A percentile compares a stretch with the other conserved stretches of the same genome.
Conservation (phyloP, 2,888 invertebrate species). For the Lacanobia oleracea region DNA sequence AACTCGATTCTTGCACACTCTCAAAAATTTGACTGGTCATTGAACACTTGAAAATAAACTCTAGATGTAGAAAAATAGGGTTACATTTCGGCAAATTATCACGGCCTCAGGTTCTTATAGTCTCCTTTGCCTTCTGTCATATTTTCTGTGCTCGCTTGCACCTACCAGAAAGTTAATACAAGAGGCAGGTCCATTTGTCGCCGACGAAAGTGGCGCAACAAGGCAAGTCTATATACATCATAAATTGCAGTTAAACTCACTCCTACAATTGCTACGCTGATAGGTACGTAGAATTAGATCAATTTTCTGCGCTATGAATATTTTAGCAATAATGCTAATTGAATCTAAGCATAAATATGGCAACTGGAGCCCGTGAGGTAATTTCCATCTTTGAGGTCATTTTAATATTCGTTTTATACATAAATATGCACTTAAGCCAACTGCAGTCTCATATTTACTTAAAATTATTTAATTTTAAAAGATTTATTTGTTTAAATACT, state of each 20-base stretch:
- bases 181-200: constrained; percentile 40
- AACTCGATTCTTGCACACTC: no score
- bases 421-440: no score
- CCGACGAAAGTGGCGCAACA: constrained; percentile 64
- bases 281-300: constrained; percentile 18
- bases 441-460: no score
- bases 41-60: no score
- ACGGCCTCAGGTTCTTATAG: no score
- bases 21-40: no score
- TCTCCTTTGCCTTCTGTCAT: constrained; percentile 22
- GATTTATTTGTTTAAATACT: neutral
- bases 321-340: constrained; percentile 36
- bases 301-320: constrained; percentile 38
- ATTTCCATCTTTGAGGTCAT: neutral
- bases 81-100: no score
- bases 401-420: no score
- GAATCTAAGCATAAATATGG: neutral
- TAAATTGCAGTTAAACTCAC: constrained; percentile 31
- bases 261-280: constrained; percentile 9
- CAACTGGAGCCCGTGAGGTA: neutral
- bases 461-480: neutral
- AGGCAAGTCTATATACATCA: constrained; percentile 27
- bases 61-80: no score
- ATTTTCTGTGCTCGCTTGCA: neutral
- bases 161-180: constrained; percentile 41